These are phyloP conservation scores for Petroica traversi DNA, from an alignment of 2,113 vertebrate genomes.

Conservation along the genomic window DNA sequence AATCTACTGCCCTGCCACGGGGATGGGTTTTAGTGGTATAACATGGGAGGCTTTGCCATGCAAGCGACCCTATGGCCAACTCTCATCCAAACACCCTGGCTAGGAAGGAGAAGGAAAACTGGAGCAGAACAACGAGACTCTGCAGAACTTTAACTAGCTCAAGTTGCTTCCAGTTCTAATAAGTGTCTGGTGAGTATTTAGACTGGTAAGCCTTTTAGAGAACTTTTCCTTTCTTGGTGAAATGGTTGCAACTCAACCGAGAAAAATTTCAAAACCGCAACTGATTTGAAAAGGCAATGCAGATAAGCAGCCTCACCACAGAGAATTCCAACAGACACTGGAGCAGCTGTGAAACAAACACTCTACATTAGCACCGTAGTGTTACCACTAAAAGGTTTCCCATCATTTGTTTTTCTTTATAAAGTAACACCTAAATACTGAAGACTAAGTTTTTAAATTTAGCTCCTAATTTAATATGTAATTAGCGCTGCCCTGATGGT, in stretches of 20 bases:
- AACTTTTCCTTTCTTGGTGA: conserved; percentile 51
- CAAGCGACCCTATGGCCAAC: background rate
- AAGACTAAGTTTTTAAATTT: conserved; percentile 81
- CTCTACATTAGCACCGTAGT: conserved; percentile 45
- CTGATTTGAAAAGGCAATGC: conserved; percentile 57
- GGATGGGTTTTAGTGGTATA: background rate
- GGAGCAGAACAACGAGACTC: background rate
- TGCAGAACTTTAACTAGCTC: background rate
- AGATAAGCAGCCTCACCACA: conserved; percentile 30
- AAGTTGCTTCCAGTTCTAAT: background rate
- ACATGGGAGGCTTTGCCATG: background rate
- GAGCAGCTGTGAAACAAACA: conserved; percentile 68
- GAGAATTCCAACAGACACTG: conserved; percentile 64
- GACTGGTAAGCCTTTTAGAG: conserved; percentile 29
- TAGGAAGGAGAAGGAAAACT: background rate
- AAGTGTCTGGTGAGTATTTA: conserved; percentile 25
- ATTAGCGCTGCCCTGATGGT: conserved; percentile 82
- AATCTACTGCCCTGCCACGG: background rate
- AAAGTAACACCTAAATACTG: conserved; percentile 68
- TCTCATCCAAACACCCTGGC: background rate
- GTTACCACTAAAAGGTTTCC: conserved; percentile 57
- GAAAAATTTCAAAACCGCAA: conserved; percentile 39
- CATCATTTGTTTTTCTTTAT: conserved; percentile 66
- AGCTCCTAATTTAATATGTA: conserved; percentile 82
- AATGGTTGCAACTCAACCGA: conserved; percentile 56